These are phyloP conservation scores for Erebia ligea DNA, from an alignment of 2,888 invertebrate genomes.

Conservation along the genomic window DNA sequence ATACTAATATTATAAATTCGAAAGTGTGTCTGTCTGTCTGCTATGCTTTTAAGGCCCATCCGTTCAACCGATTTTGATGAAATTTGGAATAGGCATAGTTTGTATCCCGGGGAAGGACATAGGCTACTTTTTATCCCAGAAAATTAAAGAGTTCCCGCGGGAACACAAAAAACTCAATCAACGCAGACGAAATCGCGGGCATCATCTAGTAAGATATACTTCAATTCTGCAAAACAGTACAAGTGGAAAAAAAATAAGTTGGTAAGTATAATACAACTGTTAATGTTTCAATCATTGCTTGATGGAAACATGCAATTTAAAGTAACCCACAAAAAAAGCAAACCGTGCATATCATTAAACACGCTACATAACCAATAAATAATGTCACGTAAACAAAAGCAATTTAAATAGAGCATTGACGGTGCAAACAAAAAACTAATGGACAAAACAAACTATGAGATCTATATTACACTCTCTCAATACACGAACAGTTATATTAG, in stretches of 20 bases:
- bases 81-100: too few species aligned
- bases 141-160: too few species aligned
- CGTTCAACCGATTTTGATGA: too few species aligned
- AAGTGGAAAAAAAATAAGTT: not conserved
- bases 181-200: too few species aligned
- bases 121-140: too few species aligned
- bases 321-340: constrained; percentile 13
- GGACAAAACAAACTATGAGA: constrained; percentile 24
- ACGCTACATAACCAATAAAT: not conserved
- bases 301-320: constrained; percentile 12
- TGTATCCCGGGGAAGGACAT: too few species aligned
- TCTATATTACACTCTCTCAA: constrained; percentile 36
- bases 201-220: not conserved
- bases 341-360: constrained; percentile 22
- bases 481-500: constrained; percentile 35
- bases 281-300: not conserved
- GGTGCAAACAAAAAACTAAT: constrained; percentile 25
- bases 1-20: too few species aligned
- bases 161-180: too few species aligned
- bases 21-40: too few species aligned
- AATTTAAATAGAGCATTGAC: constrained; percentile 20
- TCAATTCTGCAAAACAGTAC: not conserved
- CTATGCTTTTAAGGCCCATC: too few species aligned
- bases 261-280: not conserved
- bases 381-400: constrained; percentile 27